Conservation (phyloP, 2,797 vertebrate genomes). For the Carcharodon carcharias region DNA sequence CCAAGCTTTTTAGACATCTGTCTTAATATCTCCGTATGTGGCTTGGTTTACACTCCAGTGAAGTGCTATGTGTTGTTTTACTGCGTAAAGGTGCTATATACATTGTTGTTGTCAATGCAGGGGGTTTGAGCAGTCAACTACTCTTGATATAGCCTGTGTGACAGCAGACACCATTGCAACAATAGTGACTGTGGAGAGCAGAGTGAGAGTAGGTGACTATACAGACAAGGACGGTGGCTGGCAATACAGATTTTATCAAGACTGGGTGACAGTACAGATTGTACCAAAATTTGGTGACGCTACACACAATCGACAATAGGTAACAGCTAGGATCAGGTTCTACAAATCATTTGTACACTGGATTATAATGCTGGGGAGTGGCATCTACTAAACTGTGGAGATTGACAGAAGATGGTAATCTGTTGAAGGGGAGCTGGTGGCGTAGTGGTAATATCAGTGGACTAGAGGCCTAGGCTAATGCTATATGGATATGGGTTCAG, state of each 20-base stretch:
- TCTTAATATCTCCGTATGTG: background rate
- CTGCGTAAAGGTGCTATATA: background rate
- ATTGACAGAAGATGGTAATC: too few relatives aligned
- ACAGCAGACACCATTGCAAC: background rate
- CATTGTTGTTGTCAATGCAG: background rate
- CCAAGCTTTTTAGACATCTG: background rate
- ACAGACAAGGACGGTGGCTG: background rate
- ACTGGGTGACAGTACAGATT: background rate
- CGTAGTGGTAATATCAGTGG: too few relatives aligned
- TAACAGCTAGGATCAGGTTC: background rate
- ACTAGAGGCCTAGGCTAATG: too few relatives aligned
- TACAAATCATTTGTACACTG: background rate
- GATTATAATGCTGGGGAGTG: background rate
- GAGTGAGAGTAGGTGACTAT: background rate
- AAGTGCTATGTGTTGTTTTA: background rate
- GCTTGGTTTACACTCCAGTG: background rate
- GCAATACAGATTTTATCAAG: background rate
- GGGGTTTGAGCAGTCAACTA: background rate
- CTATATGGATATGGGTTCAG: too few relatives aligned
- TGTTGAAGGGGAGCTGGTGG: too few relatives aligned
- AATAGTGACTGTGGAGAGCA: too few relatives aligned
- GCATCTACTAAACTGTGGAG: background rate
- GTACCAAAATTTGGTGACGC: background rate
- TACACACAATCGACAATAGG: background rate
- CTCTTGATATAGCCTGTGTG: background rate